phyloP scores from a whole-genome alignment of 1,140 invertebrate species.

The Drosophila micromelanica region DNA sequence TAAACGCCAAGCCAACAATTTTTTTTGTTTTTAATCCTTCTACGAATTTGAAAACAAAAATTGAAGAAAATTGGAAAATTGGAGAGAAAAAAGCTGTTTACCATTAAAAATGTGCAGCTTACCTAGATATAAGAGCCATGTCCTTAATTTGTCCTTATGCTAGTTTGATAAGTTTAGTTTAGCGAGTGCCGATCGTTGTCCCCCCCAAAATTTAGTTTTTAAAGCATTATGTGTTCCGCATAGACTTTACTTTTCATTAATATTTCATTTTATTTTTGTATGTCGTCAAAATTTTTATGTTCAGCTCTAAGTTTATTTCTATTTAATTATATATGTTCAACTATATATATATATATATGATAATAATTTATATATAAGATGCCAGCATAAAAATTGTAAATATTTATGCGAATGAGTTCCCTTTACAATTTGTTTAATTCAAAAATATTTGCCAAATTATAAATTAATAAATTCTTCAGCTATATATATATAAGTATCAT shows the following conservation, averaged over 20 bases:
- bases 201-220: background rate
- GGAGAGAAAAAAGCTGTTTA: conserved; percentile 7
- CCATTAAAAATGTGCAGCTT: conserved; percentile 38
- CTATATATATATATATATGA: background rate
- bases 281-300: conserved; percentile 39
- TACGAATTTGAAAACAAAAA: conserved; percentile 10
- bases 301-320: conserved; percentile 25
- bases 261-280: background rate
- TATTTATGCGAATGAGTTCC: conserved; percentile 9
- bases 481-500: background rate
- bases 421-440: background rate
- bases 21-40: conserved; percentile 11
- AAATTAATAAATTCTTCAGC: conserved; percentile 5
- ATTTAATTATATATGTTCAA: background rate
- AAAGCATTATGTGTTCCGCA: no score
- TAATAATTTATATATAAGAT: background rate
- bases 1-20: conserved; percentile 21
- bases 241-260: no score
- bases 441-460: background rate
- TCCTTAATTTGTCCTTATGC: conserved; percentile 23
- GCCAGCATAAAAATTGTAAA: conserved; percentile 13
- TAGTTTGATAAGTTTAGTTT: conserved; percentile 35
- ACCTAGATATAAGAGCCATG: conserved; percentile 13
- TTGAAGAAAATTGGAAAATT: conserved; percentile 27
- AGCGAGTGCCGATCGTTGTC: background rate